Conservation (phyloP, 2,797 vertebrate species). For the Nasua narica region DNA sequence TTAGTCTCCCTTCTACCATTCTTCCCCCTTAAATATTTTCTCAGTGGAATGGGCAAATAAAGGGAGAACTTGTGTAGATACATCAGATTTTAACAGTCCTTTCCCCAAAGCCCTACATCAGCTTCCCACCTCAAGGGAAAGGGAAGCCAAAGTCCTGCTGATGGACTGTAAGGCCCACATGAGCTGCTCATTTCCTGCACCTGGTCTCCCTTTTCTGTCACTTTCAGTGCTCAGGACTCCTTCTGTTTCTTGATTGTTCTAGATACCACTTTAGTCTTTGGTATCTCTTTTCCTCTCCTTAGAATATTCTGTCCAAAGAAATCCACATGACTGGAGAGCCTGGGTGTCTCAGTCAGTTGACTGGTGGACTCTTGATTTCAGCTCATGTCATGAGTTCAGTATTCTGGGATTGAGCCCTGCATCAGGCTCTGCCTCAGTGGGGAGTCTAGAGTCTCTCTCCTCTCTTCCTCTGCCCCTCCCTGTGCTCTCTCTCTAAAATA, state of each 20-base stretch:
- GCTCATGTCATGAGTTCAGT: background rate
- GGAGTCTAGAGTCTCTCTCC: background rate
- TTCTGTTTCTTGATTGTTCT: background rate
- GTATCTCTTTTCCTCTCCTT: background rate
- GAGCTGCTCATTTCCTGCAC: background rate
- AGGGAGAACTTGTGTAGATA: background rate
- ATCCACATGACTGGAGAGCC: background rate
- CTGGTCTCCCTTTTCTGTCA: no score
- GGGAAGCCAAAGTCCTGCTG: no score
- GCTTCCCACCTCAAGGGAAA: background rate
- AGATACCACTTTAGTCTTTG: background rate
- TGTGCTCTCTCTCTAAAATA: background rate
- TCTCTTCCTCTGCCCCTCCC: background rate
- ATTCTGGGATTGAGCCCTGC: background rate
- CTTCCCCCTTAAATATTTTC: background rate
- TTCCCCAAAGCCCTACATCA: background rate
- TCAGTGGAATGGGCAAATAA: background rate
- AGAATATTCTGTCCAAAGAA: background rate
- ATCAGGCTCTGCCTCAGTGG: background rate
- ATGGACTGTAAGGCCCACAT: rapidly evolving
- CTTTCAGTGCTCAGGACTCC: background rate
- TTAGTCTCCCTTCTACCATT: background rate
- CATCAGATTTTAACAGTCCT: no score
- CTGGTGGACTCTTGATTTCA: background rate
- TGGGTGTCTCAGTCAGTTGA: background rate